Evolutionary conservation across 2,113 vertebrate species (phyloP).

Genomic region (Jaculus jaculus): DNA sequence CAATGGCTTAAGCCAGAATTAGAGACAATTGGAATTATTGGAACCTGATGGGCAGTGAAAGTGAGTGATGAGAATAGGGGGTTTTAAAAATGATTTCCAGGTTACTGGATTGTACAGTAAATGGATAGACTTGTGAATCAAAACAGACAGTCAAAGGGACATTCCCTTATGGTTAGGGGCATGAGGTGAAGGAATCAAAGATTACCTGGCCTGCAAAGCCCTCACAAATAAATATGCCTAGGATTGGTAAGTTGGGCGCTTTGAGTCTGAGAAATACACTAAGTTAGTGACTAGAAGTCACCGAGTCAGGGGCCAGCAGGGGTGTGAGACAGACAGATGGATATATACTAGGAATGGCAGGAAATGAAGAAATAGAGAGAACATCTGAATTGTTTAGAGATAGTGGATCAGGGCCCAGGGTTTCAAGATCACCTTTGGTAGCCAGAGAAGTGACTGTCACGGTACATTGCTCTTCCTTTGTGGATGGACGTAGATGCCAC

Average conservation of each 20-base stretch:
- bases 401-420: neutral
- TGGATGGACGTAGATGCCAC: neutral
- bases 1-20: neutral
- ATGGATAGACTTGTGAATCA: neutral
- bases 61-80: neutral
- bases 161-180: fast-evolving
- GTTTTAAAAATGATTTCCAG: neutral
- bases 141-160: neutral
- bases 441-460: neutral
- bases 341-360: neutral
- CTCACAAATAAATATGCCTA: neutral
- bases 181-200: too few species aligned
- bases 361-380: neutral
- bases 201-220: neutral
- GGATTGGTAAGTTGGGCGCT: neutral
- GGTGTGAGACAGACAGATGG: neutral
- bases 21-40: neutral
- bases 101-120: neutral
- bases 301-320: neutral
- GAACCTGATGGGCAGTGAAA: neutral
- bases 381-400: neutral
- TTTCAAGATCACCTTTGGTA: neutral
- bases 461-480: neutral
- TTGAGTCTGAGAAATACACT: neutral
- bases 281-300: neutral